Percentiles rank a stretch among this genome's conserved stretches.
These are phyloP conservation scores for Tupaia chinensis DNA, from an alignment of 2,113 vertebrate genomes.

Conservation along the genomic window DNA sequence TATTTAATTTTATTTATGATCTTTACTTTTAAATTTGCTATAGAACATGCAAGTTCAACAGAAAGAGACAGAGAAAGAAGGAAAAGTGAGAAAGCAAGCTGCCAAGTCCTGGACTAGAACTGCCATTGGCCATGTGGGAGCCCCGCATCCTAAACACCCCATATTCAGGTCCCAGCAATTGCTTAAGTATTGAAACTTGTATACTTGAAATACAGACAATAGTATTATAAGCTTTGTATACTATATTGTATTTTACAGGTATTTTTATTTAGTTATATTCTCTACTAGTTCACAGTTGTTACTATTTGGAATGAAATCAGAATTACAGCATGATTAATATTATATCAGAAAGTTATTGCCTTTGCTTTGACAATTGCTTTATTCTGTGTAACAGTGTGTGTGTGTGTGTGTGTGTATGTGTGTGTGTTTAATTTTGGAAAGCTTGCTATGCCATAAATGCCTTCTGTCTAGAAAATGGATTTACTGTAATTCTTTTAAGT, in stretches of 20 bases:
- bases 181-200: neutral
- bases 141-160: no score
- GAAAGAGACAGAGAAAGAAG: no score
- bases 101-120: no score
- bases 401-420: no score
- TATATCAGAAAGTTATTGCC: conserved; percentile 43
- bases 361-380: conserved; percentile 12
- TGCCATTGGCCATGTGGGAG: no score
- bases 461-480: neutral
- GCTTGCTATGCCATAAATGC: neutral
- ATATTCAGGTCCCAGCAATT: neutral
- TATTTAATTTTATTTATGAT: no score
- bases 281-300: neutral
- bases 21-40: no score
- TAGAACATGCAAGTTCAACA: no score
- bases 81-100: no score
- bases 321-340: conserved; percentile 13
- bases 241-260: neutral
- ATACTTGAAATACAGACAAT: neutral
- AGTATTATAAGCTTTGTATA: neutral
- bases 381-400: neutral
- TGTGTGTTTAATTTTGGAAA: conserved; percentile 31
- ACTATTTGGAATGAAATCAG: neutral
- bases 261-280: neutral
- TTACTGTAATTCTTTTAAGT: no score